These are phyloP conservation scores for Aulostomus chinensis DNA, from an alignment of 2,797 vertebrate genomes.

Conservation along the genomic window DNA sequence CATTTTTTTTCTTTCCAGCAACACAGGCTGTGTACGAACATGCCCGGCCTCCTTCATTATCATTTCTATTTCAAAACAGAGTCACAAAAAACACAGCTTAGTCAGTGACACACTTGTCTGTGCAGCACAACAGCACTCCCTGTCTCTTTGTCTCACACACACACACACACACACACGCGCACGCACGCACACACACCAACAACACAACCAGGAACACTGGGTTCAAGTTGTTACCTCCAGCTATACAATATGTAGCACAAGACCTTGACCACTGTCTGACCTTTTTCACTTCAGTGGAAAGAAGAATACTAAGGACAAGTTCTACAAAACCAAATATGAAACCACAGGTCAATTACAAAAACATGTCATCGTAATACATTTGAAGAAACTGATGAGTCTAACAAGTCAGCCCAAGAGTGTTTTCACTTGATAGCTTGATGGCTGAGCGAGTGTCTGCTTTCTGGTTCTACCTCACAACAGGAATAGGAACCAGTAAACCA, in stretches of 20 bases:
- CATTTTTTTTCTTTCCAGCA: constrained; percentile 4
- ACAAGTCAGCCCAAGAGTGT: too few relatives aligned
- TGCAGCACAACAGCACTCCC: constrained; percentile 45
- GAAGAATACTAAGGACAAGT: too few relatives aligned
- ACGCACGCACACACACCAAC: constrained; percentile 17
- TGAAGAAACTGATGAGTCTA: too few relatives aligned
- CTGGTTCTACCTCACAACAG: not conserved
- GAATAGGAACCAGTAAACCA: not conserved
- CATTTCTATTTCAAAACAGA: constrained; percentile 50
- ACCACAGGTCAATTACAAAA: too few relatives aligned
- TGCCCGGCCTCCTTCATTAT: constrained; percentile 40
- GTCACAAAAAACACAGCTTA: constrained; percentile 20
- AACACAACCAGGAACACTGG: not conserved
- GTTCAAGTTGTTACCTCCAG: constrained; percentile 9
- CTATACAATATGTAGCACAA: not conserved
- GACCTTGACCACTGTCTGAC: not conserved
- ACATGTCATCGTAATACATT: too few relatives aligned
- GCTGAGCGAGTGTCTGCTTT: not conserved
- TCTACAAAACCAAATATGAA: too few relatives aligned
- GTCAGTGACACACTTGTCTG: constrained; percentile 42
- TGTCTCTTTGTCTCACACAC: not conserved
- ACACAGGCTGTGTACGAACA: constrained; percentile 48
- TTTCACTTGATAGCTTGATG: not conserved
- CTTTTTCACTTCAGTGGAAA: not conserved
- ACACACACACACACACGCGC: constrained; percentile 2